A percentile compares a stretch with the other conserved stretches of the same genome.
Evolutionary conservation across 2,888 invertebrate species (phyloP).

Genomic region (Ectobius pallidus): DNA sequence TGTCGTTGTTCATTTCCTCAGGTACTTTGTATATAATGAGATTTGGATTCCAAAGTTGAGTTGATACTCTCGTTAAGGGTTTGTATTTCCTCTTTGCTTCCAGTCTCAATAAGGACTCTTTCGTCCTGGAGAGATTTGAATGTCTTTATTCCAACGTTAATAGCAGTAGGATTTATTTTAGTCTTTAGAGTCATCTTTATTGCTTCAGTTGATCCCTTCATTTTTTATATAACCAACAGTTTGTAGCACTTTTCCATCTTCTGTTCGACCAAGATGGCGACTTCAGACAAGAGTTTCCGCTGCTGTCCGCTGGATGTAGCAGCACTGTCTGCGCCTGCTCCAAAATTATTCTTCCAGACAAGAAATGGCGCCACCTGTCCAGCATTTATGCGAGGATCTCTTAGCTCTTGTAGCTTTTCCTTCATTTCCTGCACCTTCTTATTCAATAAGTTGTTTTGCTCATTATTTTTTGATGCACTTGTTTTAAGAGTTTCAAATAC

Average conservation of each 20-base stretch:
- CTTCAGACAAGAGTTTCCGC: neutral
- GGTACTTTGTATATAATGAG: conserved; percentile 2
- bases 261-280: neutral
- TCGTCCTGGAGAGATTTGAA: neutral
- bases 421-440: neutral
- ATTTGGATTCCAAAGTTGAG: neutral
- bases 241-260: conserved; percentile 4
- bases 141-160: neutral
- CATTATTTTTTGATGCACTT: neutral
- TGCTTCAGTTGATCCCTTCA: neutral
- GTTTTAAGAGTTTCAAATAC: neutral
- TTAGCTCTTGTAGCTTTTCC: conserved; percentile 5
- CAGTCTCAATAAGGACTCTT: neutral
- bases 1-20: neutral
- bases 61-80: neutral
- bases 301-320: neutral
- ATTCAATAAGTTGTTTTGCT: neutral
- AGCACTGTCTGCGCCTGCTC: neutral
- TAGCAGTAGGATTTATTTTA: neutral
- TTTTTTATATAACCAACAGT: neutral
- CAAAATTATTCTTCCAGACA: neutral
- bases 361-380: neutral
- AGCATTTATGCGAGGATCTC: neutral
- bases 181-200: conserved; percentile 2
- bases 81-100: neutral